Percentiles rank a stretch among this genome's conserved stretches.
Conservation (phyloP, 2,797 vertebrate genomes). For the Acipenser ruthenus region DNA sequence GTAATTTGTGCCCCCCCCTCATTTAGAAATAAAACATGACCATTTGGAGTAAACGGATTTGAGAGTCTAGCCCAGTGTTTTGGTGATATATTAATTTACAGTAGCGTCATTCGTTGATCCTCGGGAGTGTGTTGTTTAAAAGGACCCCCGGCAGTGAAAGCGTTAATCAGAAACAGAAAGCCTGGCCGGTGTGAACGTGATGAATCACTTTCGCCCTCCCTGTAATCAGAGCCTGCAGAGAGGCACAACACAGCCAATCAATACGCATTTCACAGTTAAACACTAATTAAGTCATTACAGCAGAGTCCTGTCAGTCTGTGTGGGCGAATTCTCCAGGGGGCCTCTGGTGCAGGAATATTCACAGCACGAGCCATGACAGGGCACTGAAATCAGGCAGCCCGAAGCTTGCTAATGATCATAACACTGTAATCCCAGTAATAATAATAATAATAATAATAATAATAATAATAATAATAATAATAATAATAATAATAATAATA, state of each 20-base stretch:
- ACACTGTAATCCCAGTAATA: too few species aligned
- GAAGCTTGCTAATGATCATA: too few species aligned
- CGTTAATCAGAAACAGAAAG: conserved; percentile 7
- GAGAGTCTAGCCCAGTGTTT: too few species aligned
- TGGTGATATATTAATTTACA: too few species aligned
- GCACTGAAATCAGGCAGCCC: too few species aligned
- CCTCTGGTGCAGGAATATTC: conserved; percentile 11
- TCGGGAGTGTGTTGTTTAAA: not conserved
- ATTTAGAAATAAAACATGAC: too few species aligned
- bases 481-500: too few species aligned
- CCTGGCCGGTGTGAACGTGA: conserved; percentile 15
- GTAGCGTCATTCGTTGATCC: too few species aligned
- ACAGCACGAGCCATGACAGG: not conserved
- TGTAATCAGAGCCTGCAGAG: conserved; percentile 27
- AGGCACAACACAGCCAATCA: conserved; percentile 37
- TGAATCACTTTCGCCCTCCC: conserved; percentile 26
- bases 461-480: too few species aligned
- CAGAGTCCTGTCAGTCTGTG: conserved; percentile 25
- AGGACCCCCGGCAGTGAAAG: not conserved
- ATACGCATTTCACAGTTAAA: conserved; percentile 50
- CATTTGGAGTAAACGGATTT: too few species aligned
- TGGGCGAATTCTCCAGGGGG: conserved; percentile 8
- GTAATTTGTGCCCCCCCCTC: too few species aligned
- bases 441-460: too few species aligned
- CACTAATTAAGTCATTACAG: conserved; percentile 50